A percentile compares a stretch with the other conserved stretches of the same genome.
Evolutionary conservation across 2,113 vertebrate species (phyloP).

Genomic region (Pteruthius melanotis): DNA sequence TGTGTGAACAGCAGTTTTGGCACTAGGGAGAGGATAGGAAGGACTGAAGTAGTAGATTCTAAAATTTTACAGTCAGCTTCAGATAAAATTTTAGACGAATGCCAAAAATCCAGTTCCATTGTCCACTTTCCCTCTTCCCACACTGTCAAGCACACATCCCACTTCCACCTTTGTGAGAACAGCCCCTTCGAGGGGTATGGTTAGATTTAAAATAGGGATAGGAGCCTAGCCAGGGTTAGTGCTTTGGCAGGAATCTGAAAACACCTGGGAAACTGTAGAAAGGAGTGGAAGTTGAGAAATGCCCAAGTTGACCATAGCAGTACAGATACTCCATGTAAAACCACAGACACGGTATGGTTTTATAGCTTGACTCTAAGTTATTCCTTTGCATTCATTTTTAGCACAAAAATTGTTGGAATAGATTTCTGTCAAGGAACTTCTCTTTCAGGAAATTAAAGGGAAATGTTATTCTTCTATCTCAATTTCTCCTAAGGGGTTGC

Average conservation of each 20-base stretch:
- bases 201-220: background rate
- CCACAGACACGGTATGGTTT: accelerated
- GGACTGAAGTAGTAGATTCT: background rate
- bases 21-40: background rate
- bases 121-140: background rate
- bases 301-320: background rate
- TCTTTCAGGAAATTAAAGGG: background rate
- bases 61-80: background rate
- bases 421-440: background rate
- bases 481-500: background rate
- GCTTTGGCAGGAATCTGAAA: background rate
- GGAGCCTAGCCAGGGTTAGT: background rate
- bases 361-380: background rate
- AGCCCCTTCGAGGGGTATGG: background rate
- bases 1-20: background rate
- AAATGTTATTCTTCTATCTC: background rate
- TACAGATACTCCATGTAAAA: background rate
- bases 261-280: background rate
- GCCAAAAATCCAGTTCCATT: background rate
- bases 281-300: background rate
- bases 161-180: background rate
- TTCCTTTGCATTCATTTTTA: background rate
- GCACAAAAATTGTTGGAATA: background rate
- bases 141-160: background rate
- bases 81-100: background rate